Conservation (phyloP, 2,113 vertebrate genomes). For the Panthera tigris region DNA sequence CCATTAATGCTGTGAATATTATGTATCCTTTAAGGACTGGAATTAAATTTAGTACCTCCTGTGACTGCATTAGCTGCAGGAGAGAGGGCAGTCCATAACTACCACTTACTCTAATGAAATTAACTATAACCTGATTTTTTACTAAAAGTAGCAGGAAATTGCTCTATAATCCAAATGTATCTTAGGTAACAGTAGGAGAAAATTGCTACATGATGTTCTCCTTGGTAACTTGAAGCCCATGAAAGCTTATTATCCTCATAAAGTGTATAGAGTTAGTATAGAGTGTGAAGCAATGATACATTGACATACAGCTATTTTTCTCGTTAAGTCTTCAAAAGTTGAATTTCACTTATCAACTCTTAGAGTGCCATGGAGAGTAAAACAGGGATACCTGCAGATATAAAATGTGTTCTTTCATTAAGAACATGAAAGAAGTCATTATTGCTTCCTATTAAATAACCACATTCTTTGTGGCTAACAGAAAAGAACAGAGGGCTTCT, state of each 20-base stretch:
- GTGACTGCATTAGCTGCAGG: conserved; percentile 26
- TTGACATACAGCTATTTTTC: conserved; percentile 18
- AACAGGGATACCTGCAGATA: conserved; percentile 28
- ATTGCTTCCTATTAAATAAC: conserved; percentile 38
- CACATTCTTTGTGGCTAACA: conserved; percentile 25
- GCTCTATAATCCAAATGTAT: conserved; percentile 67
- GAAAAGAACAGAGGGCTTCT: conserved; percentile 25
- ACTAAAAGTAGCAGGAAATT: conserved; percentile 70
- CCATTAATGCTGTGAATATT: conserved; percentile 20
- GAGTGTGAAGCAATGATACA: background rate
- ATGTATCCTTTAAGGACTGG: background rate
- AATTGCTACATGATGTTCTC: conserved; percentile 66
- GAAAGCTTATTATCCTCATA: conserved; percentile 54
- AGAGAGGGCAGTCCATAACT: conserved; percentile 55
- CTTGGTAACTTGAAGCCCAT: conserved; percentile 59
- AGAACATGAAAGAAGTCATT: conserved; percentile 42
- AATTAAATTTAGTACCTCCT: conserved; percentile 63
- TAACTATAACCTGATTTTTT: conserved; percentile 69
- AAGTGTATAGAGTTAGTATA: background rate
- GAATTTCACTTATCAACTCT: conserved; percentile 21
- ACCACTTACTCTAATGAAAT: conserved; percentile 75
- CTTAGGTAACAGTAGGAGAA: conserved; percentile 61
- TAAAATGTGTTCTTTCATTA: conserved; percentile 52
- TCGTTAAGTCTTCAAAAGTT: conserved; percentile 51
- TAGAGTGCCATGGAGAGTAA: conserved; percentile 20